Evolutionary conservation across 2,113 vertebrate genomes (phyloP), one percentile per base, ranked within the genome.

Genomic region (Lipotes vexillifer): DNA sequence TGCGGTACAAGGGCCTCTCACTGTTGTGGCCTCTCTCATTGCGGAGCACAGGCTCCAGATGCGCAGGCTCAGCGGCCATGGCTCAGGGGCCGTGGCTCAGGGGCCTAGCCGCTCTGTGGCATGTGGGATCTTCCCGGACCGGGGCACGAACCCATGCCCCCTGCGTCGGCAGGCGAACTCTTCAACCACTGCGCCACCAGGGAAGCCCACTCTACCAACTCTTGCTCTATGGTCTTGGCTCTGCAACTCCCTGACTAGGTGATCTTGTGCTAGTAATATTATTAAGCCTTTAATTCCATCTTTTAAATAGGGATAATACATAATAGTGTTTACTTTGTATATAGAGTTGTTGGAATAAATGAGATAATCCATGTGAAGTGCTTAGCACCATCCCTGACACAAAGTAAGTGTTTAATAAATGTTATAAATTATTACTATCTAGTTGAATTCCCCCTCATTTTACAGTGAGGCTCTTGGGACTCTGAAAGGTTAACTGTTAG

Each of bases 361-460:
- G 13, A 88, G 68, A 38, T 68, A 85, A 75, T 68, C 9, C 6
- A 31, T 55, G 29, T 90, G 44, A 94, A 83, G 10, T 88, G 46
- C 36, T 74, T 82, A 71, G 38, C 72, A 93, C 33, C 57, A n/a
- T 75, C 31, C 20, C 46, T 92, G 49, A 95, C 36, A 86, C 21
- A 20, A 8, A 66, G 21, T 92, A 8, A 66, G 21, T 92, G 20
- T 91, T 94, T 96, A 86, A 74, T 96, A 88, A 80, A 69, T 89
- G 49, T n/a, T 91, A 1, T 82, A n/a, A 94, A 27, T 88, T 75
- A 36, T 38, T 59, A 29, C 92, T 8, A 75, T 87, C n/a, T 80
- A 75, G 68, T 63, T 85, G 49, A 80, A 91, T 65, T 65, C 49
- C 10, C 14, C 21, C 7, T 69, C 25, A 7, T 81, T 96, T 93